Evolutionary conservation across 2,888 invertebrate genomes (phyloP), one percentile per base, ranked within the genome.

Genomic region (Helicoverpa assulta): DNA sequence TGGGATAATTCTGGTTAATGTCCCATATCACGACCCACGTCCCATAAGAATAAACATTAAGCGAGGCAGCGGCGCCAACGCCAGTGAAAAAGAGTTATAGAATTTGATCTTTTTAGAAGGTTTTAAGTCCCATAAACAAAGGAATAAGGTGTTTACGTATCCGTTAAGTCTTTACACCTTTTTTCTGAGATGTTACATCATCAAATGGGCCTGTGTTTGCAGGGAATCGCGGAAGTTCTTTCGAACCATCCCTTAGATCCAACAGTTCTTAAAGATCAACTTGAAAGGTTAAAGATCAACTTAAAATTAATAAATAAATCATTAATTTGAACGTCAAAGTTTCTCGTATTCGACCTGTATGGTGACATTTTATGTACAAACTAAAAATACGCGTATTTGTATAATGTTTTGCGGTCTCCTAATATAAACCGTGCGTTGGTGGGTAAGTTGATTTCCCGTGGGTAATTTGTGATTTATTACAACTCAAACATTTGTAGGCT

Each of bases 81-180:
- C 87, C 86, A 88, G 86, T 62, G 65, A 70, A 76, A 83, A 80
- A 78, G 76, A 85, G 83, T 87, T 10, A 37, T 37, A 37, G 37
- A 37, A 37, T 37, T 10, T 12, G 37, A 12, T 37, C 37, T 37
- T 37, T 37, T 12, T 37, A 37, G 37, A 37, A 37, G 37, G 8
- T 33, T 33, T 33, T 33, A 33, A 6, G 37, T 37, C 12, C 2
- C 12, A 37, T 37, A 37, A 37, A 80, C 58, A 67, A 26, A 56
- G n/a, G 37, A 63, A 51, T 62, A 14, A 54, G 10, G n/a, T 18
- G 33, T n/a, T 2, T 21, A 21, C 21, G 21, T 21, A 2, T 21
- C 21, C 6, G 50, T 18, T 8, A 26, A 12, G 14, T 5, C 55
- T 26, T 8, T 33, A 33, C 33, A 33, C 33, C 33, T 7, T 33